Evolutionary conservation across 1,140 invertebrate species (phyloP).

Genomic region (Pseudomyrmex sp.): DNA sequence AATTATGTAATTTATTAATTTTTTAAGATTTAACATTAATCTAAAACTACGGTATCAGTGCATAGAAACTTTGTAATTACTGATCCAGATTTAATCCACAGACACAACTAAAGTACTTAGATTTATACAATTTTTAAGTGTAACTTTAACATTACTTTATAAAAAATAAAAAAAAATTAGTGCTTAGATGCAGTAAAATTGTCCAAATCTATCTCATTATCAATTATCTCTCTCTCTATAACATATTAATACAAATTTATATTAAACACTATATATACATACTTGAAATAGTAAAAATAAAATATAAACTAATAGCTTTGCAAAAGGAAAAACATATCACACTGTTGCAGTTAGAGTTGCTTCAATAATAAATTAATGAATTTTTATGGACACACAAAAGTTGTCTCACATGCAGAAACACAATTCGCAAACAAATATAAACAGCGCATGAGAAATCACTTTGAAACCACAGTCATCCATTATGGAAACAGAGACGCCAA

Average conservation of each 20-base stretch:
- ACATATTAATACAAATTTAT: not conserved
- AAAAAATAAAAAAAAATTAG: not conserved
- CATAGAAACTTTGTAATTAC: slow-evolving; percentile 33
- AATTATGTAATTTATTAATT: not conserved
- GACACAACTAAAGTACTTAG: not conserved
- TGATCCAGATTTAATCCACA: slow-evolving; percentile 31
- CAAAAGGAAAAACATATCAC: not conserved
- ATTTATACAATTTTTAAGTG: not conserved
- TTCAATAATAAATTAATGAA: too few species aligned
- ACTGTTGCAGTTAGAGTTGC: not conserved
- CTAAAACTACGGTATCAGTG: slow-evolving; percentile 20
- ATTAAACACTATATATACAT: not conserved
- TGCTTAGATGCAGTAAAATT: slow-evolving; percentile 63
- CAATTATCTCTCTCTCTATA: slow-evolving; percentile 66
- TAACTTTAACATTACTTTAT: not conserved
- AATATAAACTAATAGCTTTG: not conserved
- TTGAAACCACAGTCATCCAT: too few species aligned
- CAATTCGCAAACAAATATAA: slow-evolving; percentile 1
- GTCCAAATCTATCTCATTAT: slow-evolving; percentile 53
- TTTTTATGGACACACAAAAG: too few species aligned
- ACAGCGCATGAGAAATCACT: not conserved
- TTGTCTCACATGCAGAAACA: not conserved
- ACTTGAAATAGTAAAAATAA: not conserved
- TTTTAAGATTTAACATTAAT: not conserved
- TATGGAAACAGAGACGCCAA: not conserved